Conservation (phyloP, 2,113 vertebrate species). For the Xenopus tropicalis region UCB_Xtro_10.0 CM004445.2:35179001-35179500, state of each 20-base stretch:
- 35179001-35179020: slow-evolving; percentile 72
- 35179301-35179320: background rate
- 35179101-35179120: slow-evolving; percentile 52
- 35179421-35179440: slow-evolving; percentile 66
- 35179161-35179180: too few species aligned
- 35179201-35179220: too few species aligned
- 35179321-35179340: slow-evolving; percentile 5
- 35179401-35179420: slow-evolving; percentile 64
- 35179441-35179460: slow-evolving; percentile 63
- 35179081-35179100: slow-evolving; percentile 66
- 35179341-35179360: slow-evolving; percentile 1
- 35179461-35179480: slow-evolving; percentile 55
- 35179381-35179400: slow-evolving; percentile 53
- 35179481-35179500: slow-evolving; percentile 58
- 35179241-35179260: too few species aligned
- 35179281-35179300: slow-evolving; percentile 18
- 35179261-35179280: background rate
- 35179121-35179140: slow-evolving; percentile 49
- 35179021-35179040: slow-evolving; percentile 70
- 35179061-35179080: slow-evolving; percentile 84
- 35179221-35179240: too few species aligned
- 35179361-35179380: slow-evolving; percentile 26
- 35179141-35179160: slow-evolving; percentile 33
- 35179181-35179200: too few species aligned
- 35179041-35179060: slow-evolving; percentile 84